Conservation (phyloP, 1,140 invertebrate species). For the Lerema accius region DNA sequence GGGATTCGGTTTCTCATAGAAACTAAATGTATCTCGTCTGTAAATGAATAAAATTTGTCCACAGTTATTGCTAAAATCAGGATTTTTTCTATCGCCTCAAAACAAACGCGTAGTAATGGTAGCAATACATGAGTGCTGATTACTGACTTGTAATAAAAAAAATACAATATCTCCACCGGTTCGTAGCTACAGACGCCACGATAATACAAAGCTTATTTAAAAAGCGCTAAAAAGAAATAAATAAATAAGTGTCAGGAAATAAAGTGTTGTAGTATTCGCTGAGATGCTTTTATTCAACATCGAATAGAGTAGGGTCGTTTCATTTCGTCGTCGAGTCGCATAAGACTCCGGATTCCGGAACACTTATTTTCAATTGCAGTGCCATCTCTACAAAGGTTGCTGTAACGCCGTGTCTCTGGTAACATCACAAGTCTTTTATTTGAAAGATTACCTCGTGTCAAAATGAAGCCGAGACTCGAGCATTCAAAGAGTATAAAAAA, state of each 20-base stretch:
- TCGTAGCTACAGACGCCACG: neutral
- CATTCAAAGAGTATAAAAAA: conserved; percentile 1
- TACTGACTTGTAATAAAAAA: too few relatives aligned
- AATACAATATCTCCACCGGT: too few relatives aligned
- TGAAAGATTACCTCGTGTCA: conserved; percentile 18
- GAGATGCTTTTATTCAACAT: conserved; percentile 33
- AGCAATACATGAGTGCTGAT: too few relatives aligned
- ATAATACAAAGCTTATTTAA: neutral
- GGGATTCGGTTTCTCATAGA: too few relatives aligned
- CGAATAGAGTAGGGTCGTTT: conserved; percentile 21
- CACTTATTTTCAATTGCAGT: conserved; percentile 33
- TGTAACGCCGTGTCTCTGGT: conserved; percentile 21
- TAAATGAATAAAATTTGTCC: too few relatives aligned
- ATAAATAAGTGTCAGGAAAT: conserved; percentile 29
- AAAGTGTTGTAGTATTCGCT: conserved; percentile 21
- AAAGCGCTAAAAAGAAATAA: conserved; percentile 11
- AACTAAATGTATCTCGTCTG: too few relatives aligned
- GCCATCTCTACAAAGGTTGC: conserved; percentile 25
- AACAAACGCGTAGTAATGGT: too few relatives aligned
- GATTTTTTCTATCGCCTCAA: too few relatives aligned
- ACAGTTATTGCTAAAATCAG: too few relatives aligned
- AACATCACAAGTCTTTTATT: conserved; percentile 20
- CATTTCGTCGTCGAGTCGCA: conserved; percentile 29
- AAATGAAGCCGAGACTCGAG: conserved; percentile 4
- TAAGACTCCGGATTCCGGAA: conserved; percentile 31